A percentile compares a stretch with the other conserved stretches of the same genome.
Conservation (phyloP, 1,140 invertebrate species). For the Penaeus chinensis region DNA sequence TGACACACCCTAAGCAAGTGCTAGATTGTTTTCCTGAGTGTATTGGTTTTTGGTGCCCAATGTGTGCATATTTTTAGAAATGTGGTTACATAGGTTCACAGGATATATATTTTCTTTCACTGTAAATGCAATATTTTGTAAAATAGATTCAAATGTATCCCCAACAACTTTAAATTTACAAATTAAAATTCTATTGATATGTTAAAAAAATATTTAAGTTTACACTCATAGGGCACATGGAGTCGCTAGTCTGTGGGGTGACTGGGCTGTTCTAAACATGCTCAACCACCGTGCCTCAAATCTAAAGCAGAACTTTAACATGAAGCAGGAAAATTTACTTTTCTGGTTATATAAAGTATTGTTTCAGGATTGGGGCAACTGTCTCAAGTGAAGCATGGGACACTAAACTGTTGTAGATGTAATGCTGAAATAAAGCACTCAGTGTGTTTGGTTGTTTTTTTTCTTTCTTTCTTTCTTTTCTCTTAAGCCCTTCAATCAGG, state of each 20-base stretch:
- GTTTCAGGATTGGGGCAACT: slow-evolving; percentile 37
- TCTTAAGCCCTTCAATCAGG: too few species aligned
- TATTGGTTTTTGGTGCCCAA: slow-evolving; percentile 33
- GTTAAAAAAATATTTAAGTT: too few species aligned
- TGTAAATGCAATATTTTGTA: slow-evolving; percentile 2
- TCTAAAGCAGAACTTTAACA: slow-evolving; percentile 25
- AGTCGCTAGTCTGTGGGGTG: slow-evolving; percentile 53
- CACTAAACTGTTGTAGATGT: slow-evolving; percentile 55
- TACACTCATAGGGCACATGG: slow-evolving; percentile 24
- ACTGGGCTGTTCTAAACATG: slow-evolving; percentile 41
- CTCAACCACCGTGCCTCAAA: slow-evolving; percentile 28
- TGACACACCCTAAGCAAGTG: slow-evolving; percentile 45
- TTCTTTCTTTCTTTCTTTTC: too few species aligned
- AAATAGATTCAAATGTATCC: too few species aligned
- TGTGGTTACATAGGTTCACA: background rate
- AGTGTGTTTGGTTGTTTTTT: slow-evolving; percentile 2
- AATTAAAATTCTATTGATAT: too few species aligned
- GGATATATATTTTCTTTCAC: background rate
- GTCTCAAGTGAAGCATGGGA: slow-evolving; percentile 49
- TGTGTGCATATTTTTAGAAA: slow-evolving; percentile 14
- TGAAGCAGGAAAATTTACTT: background rate
- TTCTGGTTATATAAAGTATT: slow-evolving; percentile 1
- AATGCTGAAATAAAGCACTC: slow-evolving; percentile 49
- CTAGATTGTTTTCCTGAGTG: slow-evolving; percentile 39
- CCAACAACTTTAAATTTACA: too few species aligned